Evolutionary conservation across 2,888 invertebrate genomes (phyloP), one percentile per base, ranked within the genome.

Genomic region (Hypselothyrea guttata): DNA sequence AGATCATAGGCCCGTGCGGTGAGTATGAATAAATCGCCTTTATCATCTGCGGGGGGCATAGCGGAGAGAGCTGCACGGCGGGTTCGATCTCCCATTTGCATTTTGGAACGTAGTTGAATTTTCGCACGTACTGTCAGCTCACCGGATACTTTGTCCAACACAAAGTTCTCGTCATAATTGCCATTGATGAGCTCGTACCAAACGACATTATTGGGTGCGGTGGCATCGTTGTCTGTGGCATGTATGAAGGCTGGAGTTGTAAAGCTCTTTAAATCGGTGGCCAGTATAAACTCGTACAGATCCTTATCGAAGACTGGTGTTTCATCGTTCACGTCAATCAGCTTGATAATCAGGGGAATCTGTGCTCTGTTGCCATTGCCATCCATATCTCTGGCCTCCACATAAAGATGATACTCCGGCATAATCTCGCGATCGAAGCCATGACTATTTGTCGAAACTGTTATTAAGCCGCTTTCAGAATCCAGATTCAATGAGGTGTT

Each of bases 381-480:
- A 78, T 96, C 94, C 87, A 95, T 95, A 90, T 98, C 98, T 71
- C 95, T 93, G 62, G 97, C 98, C 91, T 95, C 95, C 64, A 98
- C 94, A 86, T 93, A 93, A 77, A 97, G 92, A 88, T 94, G 93
- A 89, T 96, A 93, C 75, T 94, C 94, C 74, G 94, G 92, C 90
- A 94, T 93, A 30, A 92, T 91, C 91, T 97, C 97, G 34, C 97
- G 93, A 90, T 98, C 98, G 71, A 97, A 93, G 16, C 93, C 93
- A 74, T 94, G 93, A 65, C 93, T 93, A 78, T 94, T 93, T 40
- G 93, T 94, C 30, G 94, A 94, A 28, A 98, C 94, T 4, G 94
- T 94, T 75, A 98, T 94, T 47, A 94, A 88, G 31, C 98, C 98
- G 9, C 94, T 93, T 57, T 93, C 91, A 8, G 94, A 92, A 89